phyloP scores from a whole-genome alignment of 2,113 vertebrate species.

The Connochaetes taurinus region DNA sequence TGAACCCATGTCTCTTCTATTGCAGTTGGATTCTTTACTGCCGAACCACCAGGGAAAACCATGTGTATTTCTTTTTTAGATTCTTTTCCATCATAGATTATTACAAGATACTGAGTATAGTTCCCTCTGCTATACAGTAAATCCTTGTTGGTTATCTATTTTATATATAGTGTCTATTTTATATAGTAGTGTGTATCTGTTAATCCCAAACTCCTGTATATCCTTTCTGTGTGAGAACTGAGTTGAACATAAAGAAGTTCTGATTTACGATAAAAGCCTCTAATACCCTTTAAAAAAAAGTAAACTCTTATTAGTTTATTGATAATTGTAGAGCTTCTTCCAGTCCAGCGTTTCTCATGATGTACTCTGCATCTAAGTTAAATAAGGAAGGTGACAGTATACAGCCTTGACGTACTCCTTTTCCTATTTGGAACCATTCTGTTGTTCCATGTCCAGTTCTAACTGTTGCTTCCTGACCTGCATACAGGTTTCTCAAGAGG shows the following conservation, averaged over 20 bases:
- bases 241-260: not conserved
- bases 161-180: not conserved
- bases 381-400: too few relatives aligned
- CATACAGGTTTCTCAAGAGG: too few relatives aligned
- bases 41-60: not conserved
- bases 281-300: not conserved
- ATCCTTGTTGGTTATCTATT: not conserved
- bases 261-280: not conserved
- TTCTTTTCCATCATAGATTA: not conserved
- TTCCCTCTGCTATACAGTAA: not conserved
- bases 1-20: not conserved
- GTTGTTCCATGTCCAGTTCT: too few relatives aligned
- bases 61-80: not conserved
- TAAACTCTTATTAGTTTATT: not conserved
- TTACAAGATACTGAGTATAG: not conserved
- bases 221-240: not conserved
- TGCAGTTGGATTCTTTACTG: not conserved
- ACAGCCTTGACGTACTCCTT: too few relatives aligned
- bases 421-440: too few relatives aligned
- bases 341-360: too few relatives aligned
- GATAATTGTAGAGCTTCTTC: not conserved
- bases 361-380: too few relatives aligned
- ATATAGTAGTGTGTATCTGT: not conserved
- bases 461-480: too few relatives aligned
- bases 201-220: not conserved